These are phyloP conservation scores for Halictus quadricinctus DNA, from an alignment of 2,888 invertebrate genomes.

Conservation along the genomic window DNA sequence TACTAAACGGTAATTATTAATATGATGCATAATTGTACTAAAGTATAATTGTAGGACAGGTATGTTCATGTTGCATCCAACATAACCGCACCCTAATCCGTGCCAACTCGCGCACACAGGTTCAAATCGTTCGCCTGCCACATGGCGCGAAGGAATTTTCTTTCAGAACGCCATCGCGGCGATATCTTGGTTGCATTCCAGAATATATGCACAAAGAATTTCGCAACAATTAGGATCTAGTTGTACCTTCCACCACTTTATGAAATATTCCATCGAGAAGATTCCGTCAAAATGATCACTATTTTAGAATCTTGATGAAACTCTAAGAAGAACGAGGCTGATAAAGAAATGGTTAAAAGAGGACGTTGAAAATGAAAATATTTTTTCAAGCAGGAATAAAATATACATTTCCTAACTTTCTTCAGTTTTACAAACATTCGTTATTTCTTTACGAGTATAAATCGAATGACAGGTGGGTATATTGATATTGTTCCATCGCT, in stretches of 20 bases:
- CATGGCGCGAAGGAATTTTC: conserved; percentile 42
- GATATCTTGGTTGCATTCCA: not conserved
- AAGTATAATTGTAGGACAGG: not conserved
- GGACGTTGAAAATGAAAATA: not conserved
- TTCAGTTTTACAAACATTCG: too few relatives aligned
- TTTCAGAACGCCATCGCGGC: not conserved
- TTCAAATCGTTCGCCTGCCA: conserved; percentile 50
- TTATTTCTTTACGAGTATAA: not conserved
- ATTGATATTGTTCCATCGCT: too few relatives aligned
- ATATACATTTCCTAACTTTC: not conserved
- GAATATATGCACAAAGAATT: conserved; percentile 5
- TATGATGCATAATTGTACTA: not conserved
- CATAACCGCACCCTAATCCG: conserved; percentile 22
- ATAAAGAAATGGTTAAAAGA: not conserved
- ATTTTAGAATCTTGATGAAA: too few relatives aligned
- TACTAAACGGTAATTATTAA: not conserved
- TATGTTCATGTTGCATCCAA: not conserved
- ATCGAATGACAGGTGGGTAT: too few relatives aligned
- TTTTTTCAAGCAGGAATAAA: not conserved
- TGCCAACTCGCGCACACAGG: conserved; percentile 14
- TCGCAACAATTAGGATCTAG: not conserved
- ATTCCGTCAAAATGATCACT: not conserved
- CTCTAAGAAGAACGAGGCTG: not conserved
- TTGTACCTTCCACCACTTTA: not conserved
- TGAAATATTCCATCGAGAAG: not conserved